Percentiles rank a stretch among this genome's conserved stretches.
Evolutionary conservation across 2,113 vertebrate species (phyloP).

Genomic region (Tautogolabrus adspersus): DNA sequence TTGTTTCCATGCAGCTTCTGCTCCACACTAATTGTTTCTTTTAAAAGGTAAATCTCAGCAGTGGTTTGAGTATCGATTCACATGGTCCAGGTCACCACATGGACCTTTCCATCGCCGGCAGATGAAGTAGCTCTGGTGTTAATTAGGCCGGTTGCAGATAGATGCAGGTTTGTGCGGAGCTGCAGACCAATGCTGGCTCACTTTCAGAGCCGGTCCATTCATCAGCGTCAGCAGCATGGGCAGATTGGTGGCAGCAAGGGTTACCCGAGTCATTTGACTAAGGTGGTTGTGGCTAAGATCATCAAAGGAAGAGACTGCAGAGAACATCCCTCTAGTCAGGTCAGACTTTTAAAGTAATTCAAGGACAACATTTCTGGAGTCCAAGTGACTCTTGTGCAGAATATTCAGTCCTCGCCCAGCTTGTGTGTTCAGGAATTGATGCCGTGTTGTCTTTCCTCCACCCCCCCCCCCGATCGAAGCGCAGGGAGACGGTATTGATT

Average conservation of each 20-base stretch:
- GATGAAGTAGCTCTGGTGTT: conserved; percentile 48
- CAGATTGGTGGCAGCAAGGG: neutral
- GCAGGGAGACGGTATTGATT: conserved; percentile 72
- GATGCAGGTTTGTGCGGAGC: conserved; percentile 16
- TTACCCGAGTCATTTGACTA: conserved; percentile 15
- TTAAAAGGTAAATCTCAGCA: conserved; percentile 28
- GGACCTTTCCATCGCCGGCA: conserved; percentile 21
- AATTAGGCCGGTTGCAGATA: conserved; percentile 31
- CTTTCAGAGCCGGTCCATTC: conserved; percentile 16
- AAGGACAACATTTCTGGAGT: conserved; percentile 13
- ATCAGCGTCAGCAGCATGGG: conserved; percentile 30
- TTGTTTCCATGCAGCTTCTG: conserved; percentile 9
- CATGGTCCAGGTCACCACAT: conserved; percentile 32
- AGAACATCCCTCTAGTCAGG: neutral
- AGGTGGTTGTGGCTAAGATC: neutral
- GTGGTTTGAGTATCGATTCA: conserved; percentile 61
- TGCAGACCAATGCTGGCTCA: neutral
- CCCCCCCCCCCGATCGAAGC: conserved; percentile 25
- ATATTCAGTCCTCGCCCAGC: neutral
- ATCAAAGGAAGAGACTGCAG: neutral
- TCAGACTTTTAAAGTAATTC: conserved; percentile 31
- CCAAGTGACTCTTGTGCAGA: neutral
- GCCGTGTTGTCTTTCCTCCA: conserved; percentile 34
- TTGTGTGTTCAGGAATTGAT: conserved; percentile 29
- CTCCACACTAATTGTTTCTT: conserved; percentile 40